A percentile compares a stretch with the other conserved stretches of the same genome.
phyloP scores from a whole-genome alignment of 1,140 invertebrate genomes.

The Frieseomelitta varia region DNA sequence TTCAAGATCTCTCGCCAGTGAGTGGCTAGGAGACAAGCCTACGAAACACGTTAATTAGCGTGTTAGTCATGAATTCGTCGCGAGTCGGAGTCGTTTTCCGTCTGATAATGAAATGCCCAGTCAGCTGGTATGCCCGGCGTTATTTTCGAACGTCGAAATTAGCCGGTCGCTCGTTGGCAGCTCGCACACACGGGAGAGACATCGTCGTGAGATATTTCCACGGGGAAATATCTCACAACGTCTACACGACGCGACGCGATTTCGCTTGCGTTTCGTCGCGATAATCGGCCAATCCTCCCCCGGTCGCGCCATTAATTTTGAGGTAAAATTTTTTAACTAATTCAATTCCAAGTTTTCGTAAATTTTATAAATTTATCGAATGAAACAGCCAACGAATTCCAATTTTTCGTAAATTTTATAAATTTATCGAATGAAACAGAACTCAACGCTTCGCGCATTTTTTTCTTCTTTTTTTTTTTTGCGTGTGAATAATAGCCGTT shows the following conservation, averaged over 20 bases:
- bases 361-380: too few relatives aligned
- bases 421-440: too few relatives aligned
- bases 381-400: too few relatives aligned
- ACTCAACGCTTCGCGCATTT: too few relatives aligned
- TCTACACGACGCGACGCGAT: not conserved
- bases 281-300: too few relatives aligned
- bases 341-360: too few relatives aligned
- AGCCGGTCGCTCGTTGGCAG: conserved; percentile 27
- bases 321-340: too few relatives aligned
- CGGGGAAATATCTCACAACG: not conserved
- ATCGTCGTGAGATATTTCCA: conserved; percentile 4
- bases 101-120: conserved; percentile 52
- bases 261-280: too few relatives aligned
- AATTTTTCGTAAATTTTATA: too few relatives aligned
- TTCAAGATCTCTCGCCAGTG: not conserved
- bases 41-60: conserved; percentile 59
- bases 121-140: conserved; percentile 17
- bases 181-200: not conserved
- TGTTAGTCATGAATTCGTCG: conserved; percentile 25
- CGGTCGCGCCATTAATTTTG: too few relatives aligned
- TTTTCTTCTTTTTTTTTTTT: too few relatives aligned
- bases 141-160: conserved; percentile 55
- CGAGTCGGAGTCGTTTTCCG: not conserved
- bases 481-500: too few relatives aligned
- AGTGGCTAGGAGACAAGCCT: not conserved